Base-by-base conservation (phyloP, 2,113 vertebrate genomes). In the Ochotona princeps region DNA sequence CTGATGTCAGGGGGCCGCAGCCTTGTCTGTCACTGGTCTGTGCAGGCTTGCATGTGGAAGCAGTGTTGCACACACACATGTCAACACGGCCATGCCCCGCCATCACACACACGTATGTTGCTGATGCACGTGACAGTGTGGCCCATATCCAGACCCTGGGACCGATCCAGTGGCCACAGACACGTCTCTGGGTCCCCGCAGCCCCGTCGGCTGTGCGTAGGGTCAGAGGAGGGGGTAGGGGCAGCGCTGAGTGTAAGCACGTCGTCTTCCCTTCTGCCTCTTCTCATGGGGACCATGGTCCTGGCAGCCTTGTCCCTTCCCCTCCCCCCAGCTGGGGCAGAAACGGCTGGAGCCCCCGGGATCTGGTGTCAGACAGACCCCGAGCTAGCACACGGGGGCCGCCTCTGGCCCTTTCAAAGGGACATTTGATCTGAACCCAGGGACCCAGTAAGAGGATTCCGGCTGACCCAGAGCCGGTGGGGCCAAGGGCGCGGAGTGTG, bases 391-490 rank as follows among this genome's bases (percentile, higher is more conserved):
- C 73, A 23, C 21, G 7, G 89, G 83, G 83, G 92, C 94, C 13
- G 89, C 89, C 95, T 89, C 91, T 91, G 87, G 90, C 91, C 89
- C 72, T 96, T 95, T 96, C 93, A 96, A 94, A 95, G 91, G 89
- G 96, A 96, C 94, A 97, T 96, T 96, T 8, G 93, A 97, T 97
- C 96, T 94, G 91, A 95, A 91, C 66, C 61, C 51, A 23, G 93
- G 91, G 96, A 94, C 93, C 95, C 84, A 9, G 95, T 94, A 93
- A 92, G 93, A 91, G 91, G 96, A 94, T 51, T 89, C 95, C 85
- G 10, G 70, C 0, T 26, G 84, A 57, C 83, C 80, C 82, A 7
- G 69, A 76, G 66, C 82, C 61, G 7, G 2, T 0, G 61, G 2
- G 4, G 76, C 57, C 23, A 49, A 66, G 65, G 93, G 96, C 38